These are phyloP conservation scores for Semaprochilodus insignis DNA, from an alignment of 2,797 vertebrate genomes.

Conservation along the genomic window DNA sequence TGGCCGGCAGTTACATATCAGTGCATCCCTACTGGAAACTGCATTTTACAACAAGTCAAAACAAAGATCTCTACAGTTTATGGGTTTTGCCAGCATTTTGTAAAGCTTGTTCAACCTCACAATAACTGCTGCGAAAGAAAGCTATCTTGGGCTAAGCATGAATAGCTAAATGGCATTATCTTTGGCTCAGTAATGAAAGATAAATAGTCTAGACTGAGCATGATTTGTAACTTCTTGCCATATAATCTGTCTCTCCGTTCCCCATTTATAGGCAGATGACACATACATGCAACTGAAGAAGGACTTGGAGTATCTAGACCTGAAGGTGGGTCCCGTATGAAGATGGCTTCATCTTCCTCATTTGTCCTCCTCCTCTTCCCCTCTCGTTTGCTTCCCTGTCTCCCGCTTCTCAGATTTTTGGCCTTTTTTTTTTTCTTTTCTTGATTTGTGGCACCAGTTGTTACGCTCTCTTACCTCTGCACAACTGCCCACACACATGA, in stretches of 20 bases:
- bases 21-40: too few relatives aligned
- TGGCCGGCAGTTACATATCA: too few relatives aligned
- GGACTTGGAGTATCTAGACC: slow-evolving; percentile 98
- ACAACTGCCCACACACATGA: too few relatives aligned
- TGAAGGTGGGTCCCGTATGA: slow-evolving; percentile 88
- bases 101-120: background rate
- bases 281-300: slow-evolving; percentile 99
- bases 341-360: slow-evolving; percentile 20
- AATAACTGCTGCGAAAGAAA: background rate
- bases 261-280: slow-evolving; percentile 92
- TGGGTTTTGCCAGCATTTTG: background rate
- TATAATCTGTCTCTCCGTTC: slow-evolving; percentile 78
- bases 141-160: background rate
- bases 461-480: slow-evolving; percentile 42
- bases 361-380: slow-evolving; percentile 17
- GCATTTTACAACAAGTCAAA: too few relatives aligned
- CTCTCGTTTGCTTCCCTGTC: slow-evolving; percentile 38
- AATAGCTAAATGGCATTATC: background rate
- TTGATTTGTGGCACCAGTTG: slow-evolving; percentile 7
- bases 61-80: background rate
- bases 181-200: slow-evolving; percentile 44
- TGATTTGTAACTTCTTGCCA: slow-evolving; percentile 72
- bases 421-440: slow-evolving; percentile 23
- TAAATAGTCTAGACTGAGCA: slow-evolving; percentile 54
- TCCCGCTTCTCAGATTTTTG: slow-evolving; percentile 56